A percentile compares a stretch with the other conserved stretches of the same genome.
These are phyloP conservation scores for Sprattus sprattus DNA, from an alignment of 2,113 vertebrate species.

Conservation along the genomic window DNA sequence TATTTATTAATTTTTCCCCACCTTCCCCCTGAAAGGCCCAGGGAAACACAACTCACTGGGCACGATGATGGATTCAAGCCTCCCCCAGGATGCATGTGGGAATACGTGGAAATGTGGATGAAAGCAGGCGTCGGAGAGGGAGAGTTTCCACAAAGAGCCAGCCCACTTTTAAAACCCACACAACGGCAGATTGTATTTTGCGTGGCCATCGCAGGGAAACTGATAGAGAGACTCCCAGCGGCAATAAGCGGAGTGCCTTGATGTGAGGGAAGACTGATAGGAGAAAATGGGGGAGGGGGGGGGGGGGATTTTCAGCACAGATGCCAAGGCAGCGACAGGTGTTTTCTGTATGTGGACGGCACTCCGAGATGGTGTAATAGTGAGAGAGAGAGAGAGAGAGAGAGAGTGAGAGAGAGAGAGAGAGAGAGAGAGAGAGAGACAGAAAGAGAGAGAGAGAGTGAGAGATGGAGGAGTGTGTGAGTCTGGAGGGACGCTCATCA, in stretches of 20 bases:
- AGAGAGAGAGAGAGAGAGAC: background rate
- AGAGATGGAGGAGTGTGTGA: constrained; percentile 11
- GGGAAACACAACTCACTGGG: constrained; percentile 67
- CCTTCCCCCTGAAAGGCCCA: constrained; percentile 63
- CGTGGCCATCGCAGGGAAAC: constrained; percentile 64
- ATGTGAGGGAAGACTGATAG: constrained; percentile 39
- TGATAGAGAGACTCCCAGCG: constrained; percentile 66
- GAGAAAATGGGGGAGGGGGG: constrained; percentile 46
- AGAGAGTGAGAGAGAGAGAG: background rate
- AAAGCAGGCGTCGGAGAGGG: constrained; percentile 59
- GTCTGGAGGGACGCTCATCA: constrained; percentile 18
- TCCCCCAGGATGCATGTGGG: constrained; percentile 66
- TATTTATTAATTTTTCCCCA: background rate
- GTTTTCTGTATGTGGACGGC: constrained; percentile 17
- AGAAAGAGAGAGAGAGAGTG: constrained; percentile 4
- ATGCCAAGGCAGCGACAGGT: constrained; percentile 6
- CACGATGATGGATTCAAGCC: constrained; percentile 70
- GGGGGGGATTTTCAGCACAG: constrained; percentile 20
- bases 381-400: background rate
- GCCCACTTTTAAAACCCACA: constrained; percentile 63
- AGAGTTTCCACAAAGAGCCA: constrained; percentile 53
- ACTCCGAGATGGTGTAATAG: background rate
- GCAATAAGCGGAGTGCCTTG: constrained; percentile 48
- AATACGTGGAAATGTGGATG: constrained; percentile 64
- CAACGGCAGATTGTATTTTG: constrained; percentile 66